Evolutionary conservation across 2,113 vertebrate genomes (phyloP).

Genomic region (Menura novaehollandiae): DNA sequence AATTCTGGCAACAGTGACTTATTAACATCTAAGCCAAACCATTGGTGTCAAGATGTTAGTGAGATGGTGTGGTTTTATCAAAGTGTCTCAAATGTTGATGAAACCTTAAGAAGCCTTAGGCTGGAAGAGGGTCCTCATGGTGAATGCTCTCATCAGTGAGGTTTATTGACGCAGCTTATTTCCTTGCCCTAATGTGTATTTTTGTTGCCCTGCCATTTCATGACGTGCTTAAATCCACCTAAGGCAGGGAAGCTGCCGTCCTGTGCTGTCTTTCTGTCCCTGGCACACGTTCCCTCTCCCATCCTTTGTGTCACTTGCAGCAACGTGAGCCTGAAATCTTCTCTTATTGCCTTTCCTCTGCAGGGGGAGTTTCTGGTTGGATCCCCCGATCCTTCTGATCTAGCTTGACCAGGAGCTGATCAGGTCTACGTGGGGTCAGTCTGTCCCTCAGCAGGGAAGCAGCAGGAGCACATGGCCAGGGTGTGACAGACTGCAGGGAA

Average conservation of each 20-base stretch:
- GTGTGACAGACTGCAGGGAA: not conserved
- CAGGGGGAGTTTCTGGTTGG: not conserved
- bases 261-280: not conserved
- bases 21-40: not conserved
- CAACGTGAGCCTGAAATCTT: not conserved
- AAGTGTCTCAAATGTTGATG: not conserved
- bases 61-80: not conserved
- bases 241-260: not conserved
- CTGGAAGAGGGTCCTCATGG: not conserved
- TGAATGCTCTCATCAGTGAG: not conserved
- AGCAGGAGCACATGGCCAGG: fast-evolving
- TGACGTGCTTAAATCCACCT: not conserved
- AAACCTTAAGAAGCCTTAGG: not conserved
- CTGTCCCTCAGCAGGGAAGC: not conserved
- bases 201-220: not conserved
- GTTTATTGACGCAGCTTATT: not conserved
- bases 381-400: not conserved
- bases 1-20: not conserved
- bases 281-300: fast-evolving
- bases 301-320: not conserved
- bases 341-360: not conserved
- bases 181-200: not conserved
- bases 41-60: not conserved
- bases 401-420: not conserved
- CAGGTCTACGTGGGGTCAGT: too few relatives aligned